Evolutionary conservation across 1,140 invertebrate species (phyloP), one percentile per base, ranked within the genome.

Genomic region (Tetragnatha versicolor): DNA sequence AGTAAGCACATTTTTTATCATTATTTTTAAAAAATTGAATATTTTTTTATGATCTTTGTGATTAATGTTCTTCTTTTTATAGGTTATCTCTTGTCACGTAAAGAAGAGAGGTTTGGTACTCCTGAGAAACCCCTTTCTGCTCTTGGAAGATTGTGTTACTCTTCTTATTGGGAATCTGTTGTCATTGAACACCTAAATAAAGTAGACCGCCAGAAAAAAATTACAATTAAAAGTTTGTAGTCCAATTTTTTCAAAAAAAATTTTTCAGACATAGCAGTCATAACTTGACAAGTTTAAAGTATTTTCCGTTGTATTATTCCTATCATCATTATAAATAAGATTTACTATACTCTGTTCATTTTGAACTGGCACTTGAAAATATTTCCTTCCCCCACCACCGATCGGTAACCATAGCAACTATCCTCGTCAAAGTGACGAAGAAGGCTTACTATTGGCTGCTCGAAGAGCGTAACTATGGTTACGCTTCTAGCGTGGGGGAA

Each of bases 51-150:
- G 49, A 14, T 53, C 49, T 53, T 69, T n/a, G 25, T 66, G 20
- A 22, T 10, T 37, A 47, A 55, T 55, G 20, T 42, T 12, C 31
- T 45, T 60, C 6, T 45, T 47, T 79, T 53, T 39, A 27, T 20
- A 81, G 79, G 79, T 45, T 83, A 83, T 68, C 77, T 83, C 27
- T 72, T 83, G 20, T 82, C 82, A 39, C 39, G 60, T 51, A 65
- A 70, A 27, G 82, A 83, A 82, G 81, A 94, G 0, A 93, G 95
- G 83, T 90, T 95, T 7, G 98, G 98, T 0, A 98, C 97, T 0
- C 98, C 98, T 3, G 98, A 99, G 86, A 99, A 99, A 84, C 98
- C 98, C 3, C 87, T 99, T 0, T 98, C 97, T 0, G 96, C 98
- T 84, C 88, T 99, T 1, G 98, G 97, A 1, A 89, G 92, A 79